Conservation (phyloP, 1,140 invertebrate genomes). For the Drosophila tani region DNA sequence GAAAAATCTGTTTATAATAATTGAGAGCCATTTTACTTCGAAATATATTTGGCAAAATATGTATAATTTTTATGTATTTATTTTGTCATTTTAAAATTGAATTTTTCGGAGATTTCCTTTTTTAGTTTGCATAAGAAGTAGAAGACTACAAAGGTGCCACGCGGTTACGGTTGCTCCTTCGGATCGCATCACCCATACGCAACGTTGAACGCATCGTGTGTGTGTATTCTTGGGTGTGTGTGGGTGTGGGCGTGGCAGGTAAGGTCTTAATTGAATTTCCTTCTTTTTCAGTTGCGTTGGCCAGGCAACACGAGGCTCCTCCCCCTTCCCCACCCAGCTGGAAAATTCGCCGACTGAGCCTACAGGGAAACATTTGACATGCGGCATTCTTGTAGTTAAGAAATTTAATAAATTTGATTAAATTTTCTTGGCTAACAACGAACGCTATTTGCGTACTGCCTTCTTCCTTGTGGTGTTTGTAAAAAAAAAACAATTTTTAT, state of each 20-base stretch:
- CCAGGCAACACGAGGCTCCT: conserved; percentile 36
- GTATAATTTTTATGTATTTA: no score
- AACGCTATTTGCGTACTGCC: neutral
- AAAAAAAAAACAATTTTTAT: no score
- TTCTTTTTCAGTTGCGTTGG: conserved; percentile 54
- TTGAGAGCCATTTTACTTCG: no score
- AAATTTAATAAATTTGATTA: conserved; percentile 39
- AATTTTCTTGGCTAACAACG: conserved; percentile 27
- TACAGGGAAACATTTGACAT: neutral
- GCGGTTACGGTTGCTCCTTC: conserved; percentile 11
- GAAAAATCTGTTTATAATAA: no score
- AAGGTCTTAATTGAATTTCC: conserved; percentile 73
- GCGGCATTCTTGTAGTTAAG: conserved; percentile 11
- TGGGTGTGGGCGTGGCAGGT: conserved; percentile 51
- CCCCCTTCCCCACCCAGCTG: no score
- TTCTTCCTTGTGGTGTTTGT: no score
- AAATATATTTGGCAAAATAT: no score
- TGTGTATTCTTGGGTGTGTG: neutral
- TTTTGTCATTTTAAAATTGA: no score
- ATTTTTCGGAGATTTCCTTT: no score
- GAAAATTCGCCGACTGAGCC: neutral
- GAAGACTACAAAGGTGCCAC: no score
- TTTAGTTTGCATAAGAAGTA: no score
- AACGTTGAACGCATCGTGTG: conserved; percentile 32
- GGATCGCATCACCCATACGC: conserved; percentile 67